Evolutionary conservation across 2,113 vertebrate genomes (phyloP).

Genomic region (Labeo catla): DNA sequence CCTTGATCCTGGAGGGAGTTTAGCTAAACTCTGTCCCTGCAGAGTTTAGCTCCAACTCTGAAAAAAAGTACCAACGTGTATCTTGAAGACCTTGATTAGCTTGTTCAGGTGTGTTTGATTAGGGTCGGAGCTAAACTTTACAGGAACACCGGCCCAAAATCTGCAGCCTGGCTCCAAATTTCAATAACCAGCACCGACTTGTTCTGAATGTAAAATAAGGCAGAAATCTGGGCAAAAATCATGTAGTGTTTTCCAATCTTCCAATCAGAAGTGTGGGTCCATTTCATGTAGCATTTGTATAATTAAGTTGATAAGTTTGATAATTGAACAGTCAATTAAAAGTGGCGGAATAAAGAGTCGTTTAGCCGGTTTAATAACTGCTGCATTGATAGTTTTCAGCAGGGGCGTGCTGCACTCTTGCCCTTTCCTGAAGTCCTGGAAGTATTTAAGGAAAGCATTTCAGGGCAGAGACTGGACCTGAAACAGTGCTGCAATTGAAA

Average conservation of each 20-base stretch:
- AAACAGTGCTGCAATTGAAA: constrained; percentile 15
- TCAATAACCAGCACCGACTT: neutral
- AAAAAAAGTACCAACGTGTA: no score
- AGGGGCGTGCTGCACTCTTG: neutral
- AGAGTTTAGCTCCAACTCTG: no score
- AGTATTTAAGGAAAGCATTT: constrained; percentile 2
- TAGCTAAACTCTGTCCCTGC: no score
- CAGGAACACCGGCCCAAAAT: neutral
- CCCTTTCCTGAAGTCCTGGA: neutral
- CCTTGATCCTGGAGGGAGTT: no score
- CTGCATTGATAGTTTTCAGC: constrained; percentile 16
- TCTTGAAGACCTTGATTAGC: no score
- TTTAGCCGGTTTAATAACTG: neutral
- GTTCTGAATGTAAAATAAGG: neutral
- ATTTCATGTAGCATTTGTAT: neutral
- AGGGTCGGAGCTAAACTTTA: no score
- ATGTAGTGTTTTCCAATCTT: neutral
- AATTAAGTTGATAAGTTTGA: neutral
- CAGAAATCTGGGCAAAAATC: neutral
- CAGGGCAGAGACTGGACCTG: neutral
- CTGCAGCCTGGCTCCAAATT: neutral
- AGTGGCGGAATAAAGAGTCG: neutral
- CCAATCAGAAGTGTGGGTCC: neutral
- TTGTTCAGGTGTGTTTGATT: no score
- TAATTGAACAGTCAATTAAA: neutral